Evolutionary conservation across 2,113 vertebrate species (phyloP).

Genomic region (Chinchilla lanigera): DNA sequence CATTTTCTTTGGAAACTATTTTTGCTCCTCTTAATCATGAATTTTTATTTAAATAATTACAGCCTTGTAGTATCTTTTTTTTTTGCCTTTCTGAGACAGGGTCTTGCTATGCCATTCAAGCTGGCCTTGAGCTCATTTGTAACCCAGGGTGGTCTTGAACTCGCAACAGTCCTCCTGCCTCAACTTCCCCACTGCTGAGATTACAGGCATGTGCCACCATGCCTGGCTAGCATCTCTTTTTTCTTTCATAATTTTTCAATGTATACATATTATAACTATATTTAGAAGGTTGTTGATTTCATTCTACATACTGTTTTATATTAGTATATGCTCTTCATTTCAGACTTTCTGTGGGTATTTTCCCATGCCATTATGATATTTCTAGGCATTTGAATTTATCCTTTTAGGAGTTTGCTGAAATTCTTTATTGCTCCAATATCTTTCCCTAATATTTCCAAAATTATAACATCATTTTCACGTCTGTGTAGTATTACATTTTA

Average conservation of each 20-base stretch:
- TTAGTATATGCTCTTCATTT: not conserved
- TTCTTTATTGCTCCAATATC: not conserved
- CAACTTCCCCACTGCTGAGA: no score
- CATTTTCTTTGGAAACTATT: not conserved
- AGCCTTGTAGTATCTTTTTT: not conserved
- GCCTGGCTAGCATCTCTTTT: not conserved
- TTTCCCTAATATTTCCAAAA: not conserved
- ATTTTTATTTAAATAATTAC: not conserved
- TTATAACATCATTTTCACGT: not conserved
- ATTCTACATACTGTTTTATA: not conserved
- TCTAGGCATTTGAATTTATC: not conserved
- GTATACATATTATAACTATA: not conserved
- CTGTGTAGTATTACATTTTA: not conserved
- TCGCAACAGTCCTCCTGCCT: no score
- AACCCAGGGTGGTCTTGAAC: no score
- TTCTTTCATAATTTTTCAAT: constrained; percentile 27
- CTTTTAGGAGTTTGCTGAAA: not conserved
- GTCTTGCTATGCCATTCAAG: no score
- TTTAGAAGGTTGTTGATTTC: constrained; percentile 7
- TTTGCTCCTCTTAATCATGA: not conserved
- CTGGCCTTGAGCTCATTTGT: no score
- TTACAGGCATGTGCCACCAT: no score
- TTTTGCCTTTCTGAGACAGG: not conserved
- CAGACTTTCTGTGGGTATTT: not conserved
- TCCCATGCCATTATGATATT: not conserved